Evolutionary conservation across 2,113 vertebrate genomes (phyloP).

Genomic region (Orientallactaga bullata): DNA sequence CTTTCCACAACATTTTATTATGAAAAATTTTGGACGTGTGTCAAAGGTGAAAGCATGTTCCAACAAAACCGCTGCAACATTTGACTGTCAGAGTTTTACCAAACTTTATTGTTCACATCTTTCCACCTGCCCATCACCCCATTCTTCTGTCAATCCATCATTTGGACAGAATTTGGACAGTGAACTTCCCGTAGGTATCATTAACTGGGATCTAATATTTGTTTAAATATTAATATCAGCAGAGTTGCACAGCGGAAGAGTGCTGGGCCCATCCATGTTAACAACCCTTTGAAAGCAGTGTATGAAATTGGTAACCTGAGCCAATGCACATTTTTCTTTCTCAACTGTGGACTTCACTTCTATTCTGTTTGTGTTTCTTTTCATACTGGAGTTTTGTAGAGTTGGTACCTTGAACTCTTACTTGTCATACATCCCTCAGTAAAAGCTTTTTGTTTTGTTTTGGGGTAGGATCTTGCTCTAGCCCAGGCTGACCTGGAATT

Average conservation of each 20-base stretch:
- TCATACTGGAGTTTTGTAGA: not conserved
- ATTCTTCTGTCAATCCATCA: not conserved
- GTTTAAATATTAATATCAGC: conserved; percentile 15
- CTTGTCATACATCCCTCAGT: not conserved
- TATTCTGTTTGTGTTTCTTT: conserved; percentile 9
- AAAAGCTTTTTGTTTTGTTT: not conserved
- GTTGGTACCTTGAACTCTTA: not conserved
- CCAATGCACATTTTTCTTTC: not conserved
- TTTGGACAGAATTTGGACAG: conserved; percentile 6
- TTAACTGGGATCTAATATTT: conserved; percentile 41
- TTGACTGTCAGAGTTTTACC: not conserved
- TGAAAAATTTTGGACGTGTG: conserved; percentile 1
- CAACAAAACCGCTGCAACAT: not conserved
- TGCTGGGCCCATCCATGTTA: no score
- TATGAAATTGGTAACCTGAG: conserved; percentile 43
- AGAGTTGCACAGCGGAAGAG: no score
- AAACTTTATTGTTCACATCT: not conserved
- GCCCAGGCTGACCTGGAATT: no score
- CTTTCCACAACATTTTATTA: conserved; percentile 21
- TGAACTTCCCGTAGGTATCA: not conserved
- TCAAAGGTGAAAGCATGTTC: not conserved
- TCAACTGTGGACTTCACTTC: conserved; percentile 9
- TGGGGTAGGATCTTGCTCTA: no score
- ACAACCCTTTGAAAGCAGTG: conserved; percentile 4
- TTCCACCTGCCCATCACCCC: not conserved